Conservation (phyloP, 2,113 vertebrate genomes). For the Daubentonia madagascariensis region DNA sequence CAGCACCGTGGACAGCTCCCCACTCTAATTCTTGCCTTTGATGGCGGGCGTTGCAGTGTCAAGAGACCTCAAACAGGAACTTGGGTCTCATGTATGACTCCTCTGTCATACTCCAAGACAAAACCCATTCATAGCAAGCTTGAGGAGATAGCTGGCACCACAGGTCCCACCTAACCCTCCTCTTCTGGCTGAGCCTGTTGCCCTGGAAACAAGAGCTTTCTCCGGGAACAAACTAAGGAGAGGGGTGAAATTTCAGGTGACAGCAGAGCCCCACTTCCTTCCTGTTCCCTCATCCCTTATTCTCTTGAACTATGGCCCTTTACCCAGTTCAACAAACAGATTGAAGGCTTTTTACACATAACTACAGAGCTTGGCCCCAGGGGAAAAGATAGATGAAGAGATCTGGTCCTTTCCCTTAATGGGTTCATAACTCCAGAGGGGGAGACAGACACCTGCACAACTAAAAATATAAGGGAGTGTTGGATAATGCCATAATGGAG, state of each 20-base stretch:
- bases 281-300: not conserved
- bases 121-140: not conserved
- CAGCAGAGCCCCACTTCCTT: conserved; percentile 40
- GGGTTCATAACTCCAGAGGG: not conserved
- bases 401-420: not conserved
- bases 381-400: not conserved
- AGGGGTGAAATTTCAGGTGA: not conserved
- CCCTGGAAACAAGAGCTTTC: conserved; percentile 50
- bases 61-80: not conserved
- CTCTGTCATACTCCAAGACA: not conserved
- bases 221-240: not conserved
- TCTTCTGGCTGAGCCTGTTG: conserved; percentile 1
- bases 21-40: not conserved
- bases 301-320: not conserved
- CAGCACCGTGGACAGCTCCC: conserved; percentile 36
- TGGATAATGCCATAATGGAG: not conserved
- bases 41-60: not conserved
- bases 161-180: not conserved
- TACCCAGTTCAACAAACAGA: conserved; percentile 10
- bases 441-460: not conserved
- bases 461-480: not conserved
- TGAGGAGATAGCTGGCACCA: not conserved
- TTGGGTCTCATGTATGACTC: not conserved
- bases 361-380: not conserved
- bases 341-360: not conserved